Base-by-base conservation (phyloP, 2,888 invertebrate genomes). In the Lacanobia oleracea region DNA sequence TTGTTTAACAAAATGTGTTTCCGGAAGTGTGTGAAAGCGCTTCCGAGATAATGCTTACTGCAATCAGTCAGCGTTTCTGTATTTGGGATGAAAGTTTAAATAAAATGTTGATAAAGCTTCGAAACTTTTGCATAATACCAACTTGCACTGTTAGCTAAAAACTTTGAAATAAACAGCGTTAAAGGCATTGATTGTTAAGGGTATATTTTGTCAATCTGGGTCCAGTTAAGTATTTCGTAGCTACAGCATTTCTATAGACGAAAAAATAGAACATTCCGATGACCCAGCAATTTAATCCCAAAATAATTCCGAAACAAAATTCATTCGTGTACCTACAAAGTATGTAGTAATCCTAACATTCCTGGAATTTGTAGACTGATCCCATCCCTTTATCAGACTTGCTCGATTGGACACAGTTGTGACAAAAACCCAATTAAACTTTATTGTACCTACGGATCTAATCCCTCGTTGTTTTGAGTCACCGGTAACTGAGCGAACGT, bases 381-480 rank as follows among this genome's bases (percentile, higher is more conserved):
- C 53, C 59, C n/a, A 54, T 51, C 57, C 67, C 60, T 56, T 53
- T 70, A 66, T 53, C 62, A 53, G 66, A 68, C 51, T 70, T 68
- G 43, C 54, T 61, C 48, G 23, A 72, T 61, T 61, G 83, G 48
- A 53, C 56, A 57, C 60, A 53, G 64, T 78, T 56, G 57, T 56
- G 73, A 82, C 79, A 82, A 79, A 78, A 79, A 67, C 61, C 73
- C 61, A 79, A 79, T 79, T 79, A 72, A 82, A 78, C 53, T 82
- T 79, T 14, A 50, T 40, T 51, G 27, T 79, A 60, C 21, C 37
- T n/a, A 9, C 53, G 43, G 23, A 37, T 33, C 23, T 60, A 77
- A 59, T 40, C 59, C 21, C 21, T 40, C 37, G 14, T 40, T 61
- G 67, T 56, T 63, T 56, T 9, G 23, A 56, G 53, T 18, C 27